Percentiles rank a stretch among this genome's conserved stretches.
Conservation (phyloP, 1,140 invertebrate species). For the Palaemon carinicauda region DNA sequence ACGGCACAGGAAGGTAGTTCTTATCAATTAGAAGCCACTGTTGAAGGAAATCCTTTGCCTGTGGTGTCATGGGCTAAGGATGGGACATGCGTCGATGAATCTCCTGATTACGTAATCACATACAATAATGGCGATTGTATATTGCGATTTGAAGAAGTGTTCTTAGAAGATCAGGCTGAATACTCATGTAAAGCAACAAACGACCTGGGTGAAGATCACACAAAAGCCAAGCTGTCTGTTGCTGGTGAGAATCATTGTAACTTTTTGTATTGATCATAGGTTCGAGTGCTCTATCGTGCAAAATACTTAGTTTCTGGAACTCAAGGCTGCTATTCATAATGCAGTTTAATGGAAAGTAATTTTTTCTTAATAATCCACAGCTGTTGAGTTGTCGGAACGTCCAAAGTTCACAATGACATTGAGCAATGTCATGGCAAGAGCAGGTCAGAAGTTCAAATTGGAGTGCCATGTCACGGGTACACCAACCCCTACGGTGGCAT, state of each 20-base stretch:
- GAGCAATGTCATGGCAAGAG: slow-evolving; percentile 72
- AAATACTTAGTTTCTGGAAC: not conserved
- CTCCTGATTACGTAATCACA: slow-evolving; percentile 72
- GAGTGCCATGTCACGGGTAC: slow-evolving; percentile 71
- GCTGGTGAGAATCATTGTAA: slow-evolving; percentile 64
- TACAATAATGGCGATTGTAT: slow-evolving; percentile 71
- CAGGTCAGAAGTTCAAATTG: slow-evolving; percentile 74
- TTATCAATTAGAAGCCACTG: slow-evolving; percentile 74
- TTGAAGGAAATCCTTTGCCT: slow-evolving; percentile 74
- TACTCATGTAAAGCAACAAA: slow-evolving; percentile 70
- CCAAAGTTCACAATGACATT: slow-evolving; percentile 70
- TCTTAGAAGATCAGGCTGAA: slow-evolving; percentile 71
- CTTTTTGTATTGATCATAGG: not conserved
- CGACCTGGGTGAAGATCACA: slow-evolving; percentile 67
- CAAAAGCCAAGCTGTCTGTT: slow-evolving; percentile 66
- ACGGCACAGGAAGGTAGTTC: slow-evolving; percentile 72
- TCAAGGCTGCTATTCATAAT: not conserved
- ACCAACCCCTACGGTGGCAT: slow-evolving; percentile 66
- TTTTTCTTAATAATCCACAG: slow-evolving; percentile 64
- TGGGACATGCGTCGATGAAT: slow-evolving; percentile 76
- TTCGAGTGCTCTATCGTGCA: no score
- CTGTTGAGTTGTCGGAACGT: slow-evolving; percentile 67
- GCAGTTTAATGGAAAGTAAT: no score
- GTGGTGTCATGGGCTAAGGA: slow-evolving; percentile 84
- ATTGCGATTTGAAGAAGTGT: slow-evolving; percentile 72